Evolutionary conservation across 2,113 vertebrate genomes (phyloP).

Genomic region (Hepsetus odoe): DNA sequence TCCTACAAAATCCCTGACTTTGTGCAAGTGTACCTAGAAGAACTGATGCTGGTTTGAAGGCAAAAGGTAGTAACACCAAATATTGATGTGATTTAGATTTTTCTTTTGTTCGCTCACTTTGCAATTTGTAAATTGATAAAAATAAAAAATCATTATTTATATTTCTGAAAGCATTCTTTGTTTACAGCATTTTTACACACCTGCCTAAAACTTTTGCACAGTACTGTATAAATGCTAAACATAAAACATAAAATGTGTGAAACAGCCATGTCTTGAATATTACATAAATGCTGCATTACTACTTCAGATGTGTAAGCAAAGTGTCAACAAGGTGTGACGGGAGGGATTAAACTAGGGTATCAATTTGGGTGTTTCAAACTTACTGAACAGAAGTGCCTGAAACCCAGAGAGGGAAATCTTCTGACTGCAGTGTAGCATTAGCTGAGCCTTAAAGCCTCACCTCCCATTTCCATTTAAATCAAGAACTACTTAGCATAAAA

Average conservation of each 20-base stretch:
- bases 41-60: no score
- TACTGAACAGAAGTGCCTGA: constrained; percentile 21
- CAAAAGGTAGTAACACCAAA: no score
- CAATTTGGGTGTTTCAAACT: constrained; percentile 24
- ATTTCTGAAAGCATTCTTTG: no score
- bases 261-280: constrained; percentile 1
- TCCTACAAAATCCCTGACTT: no score
- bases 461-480: constrained; percentile 29
- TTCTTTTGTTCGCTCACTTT: no score
- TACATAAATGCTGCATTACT: not conserved
- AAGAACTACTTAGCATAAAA: constrained; percentile 33
- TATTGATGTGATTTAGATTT: no score
- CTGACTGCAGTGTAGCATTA: constrained; percentile 38
- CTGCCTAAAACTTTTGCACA: no score
- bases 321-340: constrained; percentile 31
- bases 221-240: not conserved
- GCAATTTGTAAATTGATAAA: no score
- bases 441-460: constrained; percentile 37
- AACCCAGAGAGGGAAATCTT: constrained; percentile 32
- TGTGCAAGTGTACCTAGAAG: no score
- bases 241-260: not conserved
- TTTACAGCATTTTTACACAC: no score
- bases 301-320: constrained; percentile 25
- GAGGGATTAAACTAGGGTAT: constrained; percentile 23
- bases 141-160: no score